Percentiles rank a stretch among this genome's conserved stretches.
Evolutionary conservation across 1,140 invertebrate genomes (phyloP).

Genomic region (Catajapyx aquilonaris): DNA sequence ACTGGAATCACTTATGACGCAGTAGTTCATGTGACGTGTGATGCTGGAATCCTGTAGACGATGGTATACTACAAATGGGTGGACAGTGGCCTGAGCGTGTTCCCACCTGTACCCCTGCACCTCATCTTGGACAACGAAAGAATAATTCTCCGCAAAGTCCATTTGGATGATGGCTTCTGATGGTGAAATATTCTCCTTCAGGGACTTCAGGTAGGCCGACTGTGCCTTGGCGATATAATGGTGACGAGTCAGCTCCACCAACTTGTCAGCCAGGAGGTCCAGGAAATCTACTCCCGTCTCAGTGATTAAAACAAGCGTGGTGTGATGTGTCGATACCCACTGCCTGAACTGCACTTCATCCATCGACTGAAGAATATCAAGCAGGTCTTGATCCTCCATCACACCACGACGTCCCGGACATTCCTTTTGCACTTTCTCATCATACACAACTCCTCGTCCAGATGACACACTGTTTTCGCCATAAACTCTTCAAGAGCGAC

Average conservation of each 20-base stretch:
- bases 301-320: background rate
- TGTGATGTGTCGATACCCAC: conserved; percentile 8
- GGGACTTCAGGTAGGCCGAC: background rate
- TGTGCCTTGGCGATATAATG: conserved; percentile 7
- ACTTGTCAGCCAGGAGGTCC: background rate
- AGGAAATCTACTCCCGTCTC: conserved; percentile 4
- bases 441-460: no score
- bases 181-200: conserved; percentile 5
- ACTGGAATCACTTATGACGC: conserved; percentile 7
- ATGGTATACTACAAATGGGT: conserved; percentile 12
- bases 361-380: conserved; percentile 5
- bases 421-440: no score
- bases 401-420: no score
- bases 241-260: background rate
- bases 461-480: no score
- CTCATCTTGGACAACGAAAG: conserved; percentile 13
- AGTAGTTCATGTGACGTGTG: conserved; percentile 5
- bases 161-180: conserved; percentile 5
- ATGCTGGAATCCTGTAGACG: conserved; percentile 5
- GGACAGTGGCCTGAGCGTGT: conserved; percentile 12
- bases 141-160: conserved; percentile 14
- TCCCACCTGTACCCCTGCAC: conserved; percentile 12
- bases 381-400: no score
- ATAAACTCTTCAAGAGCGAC: no score
- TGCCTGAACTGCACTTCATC: conserved; percentile 9